Evolutionary conservation across 2,797 vertebrate genomes (phyloP).

Genomic region (Leptatherina wallacei): DNA sequence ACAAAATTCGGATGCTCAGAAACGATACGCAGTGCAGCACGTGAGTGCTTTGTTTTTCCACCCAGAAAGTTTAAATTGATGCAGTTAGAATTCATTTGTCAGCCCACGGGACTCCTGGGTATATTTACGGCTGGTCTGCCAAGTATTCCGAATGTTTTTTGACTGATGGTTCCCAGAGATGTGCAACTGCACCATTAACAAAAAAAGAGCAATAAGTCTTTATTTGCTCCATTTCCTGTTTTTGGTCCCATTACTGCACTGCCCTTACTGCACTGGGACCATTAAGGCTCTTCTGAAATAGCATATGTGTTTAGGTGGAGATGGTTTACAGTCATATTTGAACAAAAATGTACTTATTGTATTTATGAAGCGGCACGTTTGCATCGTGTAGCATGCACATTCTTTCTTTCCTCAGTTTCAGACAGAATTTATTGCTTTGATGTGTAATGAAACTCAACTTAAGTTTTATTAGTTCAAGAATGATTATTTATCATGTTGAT

Average conservation of each 20-base stretch:
- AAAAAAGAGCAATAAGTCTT: slow-evolving; percentile 14
- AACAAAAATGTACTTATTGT: background rate
- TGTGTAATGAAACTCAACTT: too few species aligned
- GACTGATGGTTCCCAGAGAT: slow-evolving; percentile 71
- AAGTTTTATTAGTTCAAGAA: too few species aligned
- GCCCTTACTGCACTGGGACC: slow-evolving; percentile 22
- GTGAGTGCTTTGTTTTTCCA: slow-evolving; percentile 13
- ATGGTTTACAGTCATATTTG: slow-evolving; percentile 11
- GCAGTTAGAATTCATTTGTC: slow-evolving; percentile 88
- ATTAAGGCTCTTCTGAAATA: slow-evolving; percentile 31
- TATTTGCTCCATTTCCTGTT: slow-evolving; percentile 39
- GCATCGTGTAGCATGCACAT: background rate
- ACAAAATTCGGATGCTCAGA: slow-evolving; percentile 7
- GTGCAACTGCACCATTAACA: slow-evolving; percentile 31
- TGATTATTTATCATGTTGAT: too few species aligned
- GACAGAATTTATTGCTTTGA: too few species aligned
- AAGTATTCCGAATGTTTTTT: slow-evolving; percentile 30
- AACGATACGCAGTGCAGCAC: background rate
- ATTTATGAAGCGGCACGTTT: background rate
- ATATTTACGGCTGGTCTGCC: slow-evolving; percentile 36
- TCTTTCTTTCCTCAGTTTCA: too few species aligned
- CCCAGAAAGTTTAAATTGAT: slow-evolving; percentile 82
- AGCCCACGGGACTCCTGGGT: slow-evolving; percentile 60
- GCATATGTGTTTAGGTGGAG: slow-evolving; percentile 5
- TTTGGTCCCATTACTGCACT: slow-evolving; percentile 12